phyloP scores from a whole-genome alignment of 2,888 invertebrate species.

The Drosophila fungiperda region DNA sequence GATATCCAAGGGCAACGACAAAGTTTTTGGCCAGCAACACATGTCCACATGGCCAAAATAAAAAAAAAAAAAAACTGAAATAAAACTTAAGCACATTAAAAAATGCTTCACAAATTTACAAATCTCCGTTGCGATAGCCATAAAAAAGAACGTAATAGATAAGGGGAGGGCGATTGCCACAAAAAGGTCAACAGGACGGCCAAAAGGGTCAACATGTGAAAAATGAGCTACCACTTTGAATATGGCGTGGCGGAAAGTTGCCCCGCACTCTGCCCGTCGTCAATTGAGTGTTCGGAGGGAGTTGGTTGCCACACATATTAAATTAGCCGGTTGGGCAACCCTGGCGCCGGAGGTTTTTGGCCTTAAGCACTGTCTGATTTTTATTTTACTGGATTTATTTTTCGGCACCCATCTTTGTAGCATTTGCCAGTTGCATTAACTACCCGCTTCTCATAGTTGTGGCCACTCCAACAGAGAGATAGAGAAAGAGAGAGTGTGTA shows the following conservation, averaged over 20 bases:
- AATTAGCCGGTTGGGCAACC: slow-evolving; percentile 53
- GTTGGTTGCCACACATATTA: slow-evolving; percentile 56
- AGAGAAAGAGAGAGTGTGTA: not conserved
- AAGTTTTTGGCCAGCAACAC: slow-evolving; percentile 70
- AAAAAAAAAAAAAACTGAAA: slow-evolving; percentile 52
- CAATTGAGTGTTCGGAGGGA: slow-evolving; percentile 17
- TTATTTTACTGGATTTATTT: slow-evolving; percentile 36
- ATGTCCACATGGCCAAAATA: slow-evolving; percentile 46
- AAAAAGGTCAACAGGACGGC: slow-evolving; percentile 64
- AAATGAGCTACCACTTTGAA: slow-evolving; percentile 69
- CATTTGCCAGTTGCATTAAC: slow-evolving; percentile 34
- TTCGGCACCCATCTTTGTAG: slow-evolving; percentile 32
- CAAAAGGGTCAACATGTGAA: slow-evolving; percentile 66
- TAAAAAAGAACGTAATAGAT: slow-evolving; percentile 18
- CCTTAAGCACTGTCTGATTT: slow-evolving; percentile 45
- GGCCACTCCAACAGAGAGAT: slow-evolving; percentile 15
- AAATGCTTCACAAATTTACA: slow-evolving; percentile 80
- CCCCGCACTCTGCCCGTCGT: not conserved
- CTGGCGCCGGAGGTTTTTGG: slow-evolving; percentile 19
- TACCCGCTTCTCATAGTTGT: slow-evolving; percentile 44
- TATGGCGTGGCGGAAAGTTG: slow-evolving; percentile 30
- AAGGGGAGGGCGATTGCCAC: slow-evolving; percentile 8
- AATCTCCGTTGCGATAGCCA: slow-evolving; percentile 61
- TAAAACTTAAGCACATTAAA: slow-evolving; percentile 79
- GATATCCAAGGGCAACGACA: slow-evolving; percentile 72